Conservation (phyloP, 1,140 invertebrate genomes). For the Melitaea cinxia region DNA sequence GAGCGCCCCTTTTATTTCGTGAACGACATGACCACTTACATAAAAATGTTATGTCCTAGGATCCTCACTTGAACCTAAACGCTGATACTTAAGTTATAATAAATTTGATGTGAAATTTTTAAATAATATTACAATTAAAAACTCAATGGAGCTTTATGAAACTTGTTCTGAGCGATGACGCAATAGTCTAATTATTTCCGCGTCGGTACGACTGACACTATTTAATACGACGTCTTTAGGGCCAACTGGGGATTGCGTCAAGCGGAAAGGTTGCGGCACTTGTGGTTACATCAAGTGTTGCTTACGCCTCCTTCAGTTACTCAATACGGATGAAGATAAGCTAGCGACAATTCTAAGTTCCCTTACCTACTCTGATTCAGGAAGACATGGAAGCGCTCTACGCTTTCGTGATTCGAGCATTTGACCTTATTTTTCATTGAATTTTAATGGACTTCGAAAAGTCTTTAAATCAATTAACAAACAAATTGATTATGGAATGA, state of each 20-base stretch:
- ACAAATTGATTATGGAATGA: neutral
- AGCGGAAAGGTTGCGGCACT: slow-evolving; percentile 70
- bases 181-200: slow-evolving; percentile 71
- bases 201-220: slow-evolving; percentile 61
- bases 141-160: slow-evolving; percentile 36
- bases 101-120: neutral
- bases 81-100: neutral
- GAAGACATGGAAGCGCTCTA: slow-evolving; percentile 23
- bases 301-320: slow-evolving; percentile 61
- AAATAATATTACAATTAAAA: slow-evolving; percentile 21
- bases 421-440: slow-evolving; percentile 19
- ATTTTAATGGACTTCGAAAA: neutral
- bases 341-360: slow-evolving; percentile 48
- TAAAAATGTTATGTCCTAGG: neutral
- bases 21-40: neutral
- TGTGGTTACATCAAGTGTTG: slow-evolving; percentile 70
- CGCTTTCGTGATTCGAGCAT: slow-evolving; percentile 24
- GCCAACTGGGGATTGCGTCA: slow-evolving; percentile 67
- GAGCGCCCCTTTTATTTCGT: neutral
- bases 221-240: slow-evolving; percentile 60
- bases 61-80: neutral
- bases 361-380: slow-evolving; percentile 39
- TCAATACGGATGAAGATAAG: slow-evolving; percentile 59
- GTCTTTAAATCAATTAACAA: neutral
- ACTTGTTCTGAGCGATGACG: slow-evolving; percentile 49